phyloP scores from a whole-genome alignment of 2,797 vertebrate genomes.

The Enteromius argenteus region DNA sequence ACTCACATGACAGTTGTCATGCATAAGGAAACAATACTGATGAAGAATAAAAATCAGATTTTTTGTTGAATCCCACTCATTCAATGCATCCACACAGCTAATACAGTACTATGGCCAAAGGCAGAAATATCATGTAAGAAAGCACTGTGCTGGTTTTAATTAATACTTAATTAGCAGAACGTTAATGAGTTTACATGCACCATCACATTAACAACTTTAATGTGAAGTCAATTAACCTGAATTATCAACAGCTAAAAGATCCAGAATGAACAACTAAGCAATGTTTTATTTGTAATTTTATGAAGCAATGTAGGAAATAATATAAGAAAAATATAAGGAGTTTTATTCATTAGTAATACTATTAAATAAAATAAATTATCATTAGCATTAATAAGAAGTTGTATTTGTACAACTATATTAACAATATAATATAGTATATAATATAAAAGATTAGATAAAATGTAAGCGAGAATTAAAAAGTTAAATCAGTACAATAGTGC shows the following conservation, averaged over 20 bases:
- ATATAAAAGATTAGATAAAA: background rate
- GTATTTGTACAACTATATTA: background rate
- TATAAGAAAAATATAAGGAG: background rate
- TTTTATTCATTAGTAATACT: background rate
- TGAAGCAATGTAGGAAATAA: background rate
- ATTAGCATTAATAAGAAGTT: background rate
- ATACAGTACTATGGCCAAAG: conserved; percentile 4
- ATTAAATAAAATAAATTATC: background rate
- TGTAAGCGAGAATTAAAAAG: background rate
- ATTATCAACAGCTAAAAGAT: conserved; percentile 41
- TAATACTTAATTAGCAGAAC: conserved; percentile 37
- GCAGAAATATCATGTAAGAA: conserved; percentile 25
- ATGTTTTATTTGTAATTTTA: background rate
- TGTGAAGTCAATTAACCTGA: conserved; percentile 35
- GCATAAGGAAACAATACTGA: background rate
- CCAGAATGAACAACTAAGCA: background rate
- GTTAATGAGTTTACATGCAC: conserved; percentile 43
- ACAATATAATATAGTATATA: background rate
- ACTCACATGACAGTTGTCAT: background rate
- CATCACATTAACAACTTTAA: conserved; percentile 40
- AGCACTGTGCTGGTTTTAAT: conserved; percentile 22
- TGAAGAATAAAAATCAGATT: background rate
- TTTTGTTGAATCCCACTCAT: conserved; percentile 2
- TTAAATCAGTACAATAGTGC: background rate
- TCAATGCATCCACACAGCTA: conserved; percentile 15